These are phyloP conservation scores for Chionoecetes opilio DNA, from an alignment of 1,140 invertebrate species.

Conservation along the genomic window DNA sequence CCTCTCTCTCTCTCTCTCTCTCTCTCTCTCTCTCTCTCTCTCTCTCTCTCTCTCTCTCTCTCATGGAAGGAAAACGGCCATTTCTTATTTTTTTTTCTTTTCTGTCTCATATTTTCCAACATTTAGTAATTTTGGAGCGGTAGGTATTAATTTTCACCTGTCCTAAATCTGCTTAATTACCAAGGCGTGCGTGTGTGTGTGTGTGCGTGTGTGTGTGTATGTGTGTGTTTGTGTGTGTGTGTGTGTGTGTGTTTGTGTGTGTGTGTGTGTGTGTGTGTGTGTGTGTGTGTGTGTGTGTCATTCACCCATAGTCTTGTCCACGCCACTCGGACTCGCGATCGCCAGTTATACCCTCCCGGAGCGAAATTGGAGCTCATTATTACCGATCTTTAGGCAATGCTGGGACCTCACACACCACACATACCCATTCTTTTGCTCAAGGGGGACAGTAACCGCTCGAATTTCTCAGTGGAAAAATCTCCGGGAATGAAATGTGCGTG, in stretches of 20 bases:
- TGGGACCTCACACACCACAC: no score
- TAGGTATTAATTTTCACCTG: background rate
- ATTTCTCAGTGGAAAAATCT: no score
- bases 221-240: background rate
- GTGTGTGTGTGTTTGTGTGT: no score
- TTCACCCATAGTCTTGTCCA: no score
- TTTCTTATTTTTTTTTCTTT: background rate
- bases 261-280: background rate
- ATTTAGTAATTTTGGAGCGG: background rate
- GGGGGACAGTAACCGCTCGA: no score
- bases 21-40: constrained; percentile 35
- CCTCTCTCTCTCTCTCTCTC: background rate
- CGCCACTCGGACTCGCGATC: no score
- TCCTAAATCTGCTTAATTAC: no score
- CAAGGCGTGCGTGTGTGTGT: background rate
- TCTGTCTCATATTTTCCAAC: background rate
- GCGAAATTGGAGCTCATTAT: no score
- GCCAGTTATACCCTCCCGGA: no score
- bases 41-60: constrained; percentile 38
- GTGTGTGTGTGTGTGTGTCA: background rate
- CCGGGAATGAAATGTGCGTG: no score
- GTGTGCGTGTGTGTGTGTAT: background rate
- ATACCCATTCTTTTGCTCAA: no score
- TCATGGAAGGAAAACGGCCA: background rate
- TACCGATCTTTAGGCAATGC: no score